These are phyloP conservation scores for Aptenodytes patagonicus DNA, from an alignment of 2,113 vertebrate genomes.

Conservation along the genomic window DNA sequence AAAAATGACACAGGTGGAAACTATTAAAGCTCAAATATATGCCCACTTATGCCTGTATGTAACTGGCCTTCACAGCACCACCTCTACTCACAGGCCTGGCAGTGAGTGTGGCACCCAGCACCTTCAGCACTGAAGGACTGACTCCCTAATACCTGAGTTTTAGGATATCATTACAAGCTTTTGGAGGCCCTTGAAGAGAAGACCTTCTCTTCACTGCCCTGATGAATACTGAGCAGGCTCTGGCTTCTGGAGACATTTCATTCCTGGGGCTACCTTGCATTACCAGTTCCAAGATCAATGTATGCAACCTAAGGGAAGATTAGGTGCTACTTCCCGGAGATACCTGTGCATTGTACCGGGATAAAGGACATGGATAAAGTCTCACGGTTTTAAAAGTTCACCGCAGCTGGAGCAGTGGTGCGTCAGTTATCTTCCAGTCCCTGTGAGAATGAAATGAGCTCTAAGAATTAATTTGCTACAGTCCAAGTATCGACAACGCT, in stretches of 20 bases:
- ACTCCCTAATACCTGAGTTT: background rate
- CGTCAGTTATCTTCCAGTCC: background rate
- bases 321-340: background rate
- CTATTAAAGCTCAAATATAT: background rate
- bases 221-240: background rate
- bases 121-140: background rate
- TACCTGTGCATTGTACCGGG: background rate
- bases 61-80: background rate
- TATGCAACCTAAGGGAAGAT: background rate
- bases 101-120: background rate
- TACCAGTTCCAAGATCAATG: background rate
- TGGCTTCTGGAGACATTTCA: background rate
- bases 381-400: background rate
- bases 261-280: background rate
- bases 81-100: background rate
- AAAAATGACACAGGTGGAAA: background rate
- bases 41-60: background rate
- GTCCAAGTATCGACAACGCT: background rate
- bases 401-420: background rate
- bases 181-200: background rate
- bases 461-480: background rate
- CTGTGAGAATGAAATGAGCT: background rate
- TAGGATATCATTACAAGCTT: background rate
- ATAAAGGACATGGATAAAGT: background rate
- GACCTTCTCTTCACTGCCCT: background rate